Conservation (phyloP, 2,888 invertebrate genomes). For the Nipponacmea schrenckii region DNA sequence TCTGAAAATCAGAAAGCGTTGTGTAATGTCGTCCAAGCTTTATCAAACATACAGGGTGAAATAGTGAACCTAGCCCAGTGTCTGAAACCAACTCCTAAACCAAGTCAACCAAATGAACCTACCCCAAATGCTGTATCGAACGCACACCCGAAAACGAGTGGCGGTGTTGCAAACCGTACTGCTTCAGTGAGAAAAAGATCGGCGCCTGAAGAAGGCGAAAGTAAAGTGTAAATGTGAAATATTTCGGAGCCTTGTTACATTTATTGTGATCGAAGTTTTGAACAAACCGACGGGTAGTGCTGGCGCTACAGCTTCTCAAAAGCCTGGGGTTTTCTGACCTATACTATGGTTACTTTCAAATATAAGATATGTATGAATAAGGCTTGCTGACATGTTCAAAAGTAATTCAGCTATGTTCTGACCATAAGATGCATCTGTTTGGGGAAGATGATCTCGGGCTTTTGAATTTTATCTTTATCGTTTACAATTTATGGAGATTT, state of each 20-base stretch:
- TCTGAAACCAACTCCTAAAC: constrained; percentile 45
- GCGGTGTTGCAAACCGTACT: constrained; percentile 14
- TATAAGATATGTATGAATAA: too few relatives aligned
- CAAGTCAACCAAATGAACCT: constrained; percentile 24
- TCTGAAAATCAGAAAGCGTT: constrained; percentile 68
- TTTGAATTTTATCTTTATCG: too few relatives aligned
- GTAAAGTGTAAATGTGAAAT: constrained; percentile 29
- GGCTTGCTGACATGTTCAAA: too few relatives aligned
- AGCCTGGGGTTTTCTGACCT: too few relatives aligned
- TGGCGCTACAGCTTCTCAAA: constrained; percentile 14
- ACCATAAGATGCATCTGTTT: too few relatives aligned
- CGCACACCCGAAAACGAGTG: constrained; percentile 15
- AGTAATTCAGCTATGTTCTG: too few relatives aligned
- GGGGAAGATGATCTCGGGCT: too few relatives aligned
- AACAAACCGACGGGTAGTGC: constrained; percentile 14
- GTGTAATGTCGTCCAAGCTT: constrained; percentile 64
- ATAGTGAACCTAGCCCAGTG: constrained; percentile 60
- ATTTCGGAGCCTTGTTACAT: neutral
- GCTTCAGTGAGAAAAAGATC: constrained; percentile 26
- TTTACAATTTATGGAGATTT: too few relatives aligned
- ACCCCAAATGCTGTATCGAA: constrained; percentile 15
- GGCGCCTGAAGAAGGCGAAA: constrained; percentile 34
- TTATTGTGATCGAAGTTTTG: constrained; percentile 4
- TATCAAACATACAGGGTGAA: constrained; percentile 66
- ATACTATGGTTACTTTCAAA: too few relatives aligned